These are phyloP conservation scores for Microcebus murinus DNA, from an alignment of 2,113 vertebrate species.

Conservation along the genomic window DNA sequence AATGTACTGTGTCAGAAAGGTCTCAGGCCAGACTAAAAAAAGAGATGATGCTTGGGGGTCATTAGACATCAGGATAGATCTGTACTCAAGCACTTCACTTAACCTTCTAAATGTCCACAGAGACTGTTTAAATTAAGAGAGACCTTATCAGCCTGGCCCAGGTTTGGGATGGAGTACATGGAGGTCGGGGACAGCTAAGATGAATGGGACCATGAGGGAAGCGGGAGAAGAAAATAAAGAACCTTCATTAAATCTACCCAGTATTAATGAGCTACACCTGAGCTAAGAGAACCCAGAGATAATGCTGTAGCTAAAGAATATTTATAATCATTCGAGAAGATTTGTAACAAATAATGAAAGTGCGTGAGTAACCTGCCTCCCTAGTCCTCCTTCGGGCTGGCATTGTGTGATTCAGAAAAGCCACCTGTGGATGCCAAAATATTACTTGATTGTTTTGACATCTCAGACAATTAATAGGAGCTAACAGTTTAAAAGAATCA, in stretches of 20 bases:
- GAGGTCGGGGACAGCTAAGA: not conserved
- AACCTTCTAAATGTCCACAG: conserved; percentile 43
- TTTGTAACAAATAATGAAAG: not conserved
- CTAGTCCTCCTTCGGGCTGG: conserved; percentile 31
- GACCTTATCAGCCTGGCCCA: conserved; percentile 19
- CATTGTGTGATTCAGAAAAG: not conserved
- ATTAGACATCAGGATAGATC: conserved; percentile 32
- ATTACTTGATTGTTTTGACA: conserved; percentile 66
- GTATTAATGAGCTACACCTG: conserved; percentile 18
- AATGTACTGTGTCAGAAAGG: not conserved
- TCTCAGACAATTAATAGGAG: conserved; percentile 59
- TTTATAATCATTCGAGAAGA: conserved; percentile 35
- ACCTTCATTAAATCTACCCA: not conserved
- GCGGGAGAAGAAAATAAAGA: conserved; percentile 41
- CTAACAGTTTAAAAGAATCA: conserved; percentile 61
- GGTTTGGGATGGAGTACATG: not conserved
- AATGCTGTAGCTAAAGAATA: not conserved
- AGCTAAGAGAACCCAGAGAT: not conserved
- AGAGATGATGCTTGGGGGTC: not conserved
- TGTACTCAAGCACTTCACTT: conserved; percentile 37
- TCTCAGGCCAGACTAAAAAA: conserved; percentile 27
- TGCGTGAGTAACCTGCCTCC: not conserved
- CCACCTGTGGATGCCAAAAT: conserved; percentile 20
- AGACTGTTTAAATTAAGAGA: conserved; percentile 50
- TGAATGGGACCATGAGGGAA: not conserved